Evolutionary conservation across 2,113 vertebrate species (phyloP).

Genomic region (Tychaedon coryphoeus): DNA sequence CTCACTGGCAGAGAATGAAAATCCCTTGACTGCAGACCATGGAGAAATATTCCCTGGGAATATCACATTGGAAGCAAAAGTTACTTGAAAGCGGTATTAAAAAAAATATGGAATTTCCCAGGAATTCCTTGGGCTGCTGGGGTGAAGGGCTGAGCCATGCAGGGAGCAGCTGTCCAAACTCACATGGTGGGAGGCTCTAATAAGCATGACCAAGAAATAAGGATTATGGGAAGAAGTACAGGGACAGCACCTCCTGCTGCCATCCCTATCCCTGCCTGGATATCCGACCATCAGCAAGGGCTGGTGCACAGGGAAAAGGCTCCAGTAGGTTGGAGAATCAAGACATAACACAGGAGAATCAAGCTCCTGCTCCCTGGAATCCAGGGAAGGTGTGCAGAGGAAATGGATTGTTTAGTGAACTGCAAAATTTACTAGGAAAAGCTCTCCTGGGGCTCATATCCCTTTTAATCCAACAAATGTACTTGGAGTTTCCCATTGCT

Average conservation of each 20-base stretch:
- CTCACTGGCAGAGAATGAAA: background rate
- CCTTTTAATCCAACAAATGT: background rate
- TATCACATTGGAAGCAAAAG: background rate
- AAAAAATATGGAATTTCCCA: background rate
- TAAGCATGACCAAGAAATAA: conserved; percentile 28
- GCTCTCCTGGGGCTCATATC: background rate
- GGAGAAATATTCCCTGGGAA: background rate
- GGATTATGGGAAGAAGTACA: background rate
- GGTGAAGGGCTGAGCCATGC: background rate
- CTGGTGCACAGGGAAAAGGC: background rate
- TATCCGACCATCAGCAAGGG: background rate
- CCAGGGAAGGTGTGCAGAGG: background rate
- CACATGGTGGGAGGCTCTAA: background rate
- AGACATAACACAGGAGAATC: background rate
- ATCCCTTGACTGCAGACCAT: background rate
- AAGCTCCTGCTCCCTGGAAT: background rate
- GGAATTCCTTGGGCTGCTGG: background rate
- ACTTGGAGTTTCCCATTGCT: background rate
- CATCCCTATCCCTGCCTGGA: background rate
- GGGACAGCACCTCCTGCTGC: background rate
- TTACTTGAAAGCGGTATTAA: background rate
- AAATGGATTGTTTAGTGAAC: background rate
- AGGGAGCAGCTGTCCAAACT: conserved; percentile 49
- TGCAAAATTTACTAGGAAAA: background rate
- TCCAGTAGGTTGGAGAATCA: background rate